Percentiles rank a stretch among this genome's conserved stretches.
Conservation (phyloP, 2,888 invertebrate genomes). For the Chrysomela aeneicollis region DNA sequence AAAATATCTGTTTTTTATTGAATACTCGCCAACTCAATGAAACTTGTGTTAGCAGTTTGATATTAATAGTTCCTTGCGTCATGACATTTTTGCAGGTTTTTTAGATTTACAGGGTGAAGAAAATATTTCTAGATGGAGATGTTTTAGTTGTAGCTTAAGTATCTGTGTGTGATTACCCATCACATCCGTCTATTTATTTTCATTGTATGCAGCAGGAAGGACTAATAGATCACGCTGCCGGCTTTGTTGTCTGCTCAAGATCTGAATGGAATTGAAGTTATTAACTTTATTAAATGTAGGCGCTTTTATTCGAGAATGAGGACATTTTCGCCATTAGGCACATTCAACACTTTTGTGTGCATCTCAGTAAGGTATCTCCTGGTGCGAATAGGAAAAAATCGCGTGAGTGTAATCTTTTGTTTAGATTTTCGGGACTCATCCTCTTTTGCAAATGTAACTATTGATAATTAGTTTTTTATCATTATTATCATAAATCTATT, state of each 20-base stretch:
- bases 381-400: background rate
- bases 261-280: conserved; percentile 11
- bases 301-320: conserved; percentile 16
- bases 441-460: no score
- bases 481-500: no score
- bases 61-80: no score
- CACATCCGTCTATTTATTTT: background rate
- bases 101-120: no score
- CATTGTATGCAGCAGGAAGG: background rate
- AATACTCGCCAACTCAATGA: no score
- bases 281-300: conserved; percentile 19
- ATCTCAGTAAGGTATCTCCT: background rate
- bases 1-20: no score
- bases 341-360: background rate
- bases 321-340: background rate
- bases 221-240: background rate
- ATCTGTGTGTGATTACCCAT: background rate
- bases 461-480: no score
- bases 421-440: no score
- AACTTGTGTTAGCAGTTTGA: no score
- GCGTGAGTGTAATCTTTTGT: background rate
- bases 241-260: background rate
- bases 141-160: no score
- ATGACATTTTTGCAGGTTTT: no score
- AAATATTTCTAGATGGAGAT: no score